Base-by-base conservation (phyloP, 2,797 vertebrate genomes). In the Mareca strepera region DNA sequence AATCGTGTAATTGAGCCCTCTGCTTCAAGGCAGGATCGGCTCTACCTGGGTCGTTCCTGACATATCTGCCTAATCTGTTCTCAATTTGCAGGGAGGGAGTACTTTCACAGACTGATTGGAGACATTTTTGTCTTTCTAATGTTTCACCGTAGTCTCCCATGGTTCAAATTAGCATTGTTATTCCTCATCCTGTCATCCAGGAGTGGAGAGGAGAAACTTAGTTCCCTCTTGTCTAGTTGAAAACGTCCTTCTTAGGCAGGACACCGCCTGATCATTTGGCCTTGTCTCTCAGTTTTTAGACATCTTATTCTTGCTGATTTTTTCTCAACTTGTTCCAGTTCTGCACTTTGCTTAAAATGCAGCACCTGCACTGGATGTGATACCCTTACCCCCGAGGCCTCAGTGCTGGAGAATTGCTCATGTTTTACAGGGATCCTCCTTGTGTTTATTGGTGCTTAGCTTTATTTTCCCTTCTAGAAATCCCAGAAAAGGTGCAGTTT, bases 31-130 rank as follows among this genome's bases (percentile, higher is more conserved):
- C 86, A 91, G 84, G 60, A 60, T 92, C 72, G 44, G 84, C 55
- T 66, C 29, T 77, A 28, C 75, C 72, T 46, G 9, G 13, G 7
- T 69, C 87, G 13, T 52, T 88, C 86, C 52, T 92, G 91, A 56
- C 60, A 43, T 37, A 73, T 72, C 86, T 93, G 64, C 84, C 79
- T 89, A 59, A 91, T 88, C 91, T 91, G 94, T 50, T 94, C 88
- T 92, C 92, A 86, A 82, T 95, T 93, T 94, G 84, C 84, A 77
- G 21, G 25, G 18, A 84, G 86, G 93, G 89, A 93, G 56, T 73
- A 35, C 68, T 93, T 92, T 7, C 73, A 52, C 63, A 70, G 78
- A 55, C 46, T 37, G 90, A 93, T 37, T 39, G 82, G 86, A 87
- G 75, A 88, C 86, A 35, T 26, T 93, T 87, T 64, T 70, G 44